Conservation (phyloP, 2,797 vertebrate genomes). For the Muscicapa striata region DNA sequence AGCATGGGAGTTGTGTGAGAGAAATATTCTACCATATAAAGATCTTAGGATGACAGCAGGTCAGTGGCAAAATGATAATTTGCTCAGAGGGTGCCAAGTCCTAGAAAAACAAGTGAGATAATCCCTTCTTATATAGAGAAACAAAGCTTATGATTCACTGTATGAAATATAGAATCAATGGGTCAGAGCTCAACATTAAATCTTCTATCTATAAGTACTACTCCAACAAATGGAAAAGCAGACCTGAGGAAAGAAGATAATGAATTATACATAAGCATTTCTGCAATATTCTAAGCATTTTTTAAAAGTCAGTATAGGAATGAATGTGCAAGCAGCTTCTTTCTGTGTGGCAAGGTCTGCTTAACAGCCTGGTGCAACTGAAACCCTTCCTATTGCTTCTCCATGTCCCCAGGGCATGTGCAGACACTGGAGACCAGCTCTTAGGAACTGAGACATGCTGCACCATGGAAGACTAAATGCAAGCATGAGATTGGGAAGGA, state of each 20-base stretch:
- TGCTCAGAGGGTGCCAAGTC: background rate
- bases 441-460: background rate
- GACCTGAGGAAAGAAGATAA: background rate
- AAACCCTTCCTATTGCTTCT: background rate
- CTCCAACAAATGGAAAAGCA: conserved; percentile 1
- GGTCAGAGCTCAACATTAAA: background rate
- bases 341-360: background rate
- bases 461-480: background rate
- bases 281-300: background rate
- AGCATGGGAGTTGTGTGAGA: background rate
- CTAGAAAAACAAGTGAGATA: background rate
- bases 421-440: background rate
- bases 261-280: background rate
- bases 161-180: background rate
- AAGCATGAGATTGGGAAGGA: background rate
- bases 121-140: background rate
- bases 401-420: rapidly evolving
- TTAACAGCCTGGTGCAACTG: background rate
- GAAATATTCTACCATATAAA: background rate
- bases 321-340: background rate
- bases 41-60: background rate
- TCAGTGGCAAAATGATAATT: background rate
- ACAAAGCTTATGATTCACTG: background rate
- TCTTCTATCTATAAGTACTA: background rate
- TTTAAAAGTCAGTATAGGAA: background rate